Evolutionary conservation across 2,797 vertebrate genomes (phyloP).

Genomic region (Scolopax rusticola): DNA sequence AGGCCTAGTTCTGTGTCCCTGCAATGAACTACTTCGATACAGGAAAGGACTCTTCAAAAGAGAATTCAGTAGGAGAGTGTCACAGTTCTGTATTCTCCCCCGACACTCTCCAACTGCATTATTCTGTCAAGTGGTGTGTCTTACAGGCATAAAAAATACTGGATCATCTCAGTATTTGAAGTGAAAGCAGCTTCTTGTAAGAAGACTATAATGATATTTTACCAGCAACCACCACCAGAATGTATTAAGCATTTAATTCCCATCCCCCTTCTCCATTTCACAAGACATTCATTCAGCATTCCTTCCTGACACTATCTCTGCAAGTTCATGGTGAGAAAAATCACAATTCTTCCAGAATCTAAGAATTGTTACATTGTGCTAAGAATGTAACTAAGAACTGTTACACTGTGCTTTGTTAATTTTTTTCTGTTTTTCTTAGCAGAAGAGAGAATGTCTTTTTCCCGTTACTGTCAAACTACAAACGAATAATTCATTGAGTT

Average conservation of each 20-base stretch:
- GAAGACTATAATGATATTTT: neutral
- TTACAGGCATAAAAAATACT: neutral
- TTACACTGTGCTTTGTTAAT: neutral
- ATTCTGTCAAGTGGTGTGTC: neutral
- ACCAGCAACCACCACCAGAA: neutral
- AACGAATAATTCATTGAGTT: neutral
- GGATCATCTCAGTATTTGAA: neutral
- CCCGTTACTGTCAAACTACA: neutral
- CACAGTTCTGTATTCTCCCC: neutral
- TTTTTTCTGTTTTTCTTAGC: neutral
- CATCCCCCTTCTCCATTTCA: neutral
- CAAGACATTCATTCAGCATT: neutral
- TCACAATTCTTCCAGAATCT: neutral
- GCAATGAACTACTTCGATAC: neutral
- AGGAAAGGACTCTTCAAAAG: neutral
- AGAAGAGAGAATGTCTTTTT: neutral
- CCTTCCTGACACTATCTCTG: neutral
- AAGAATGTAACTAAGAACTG: neutral
- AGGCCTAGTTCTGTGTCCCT: neutral
- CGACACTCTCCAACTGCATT: neutral
- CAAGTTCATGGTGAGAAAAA: neutral
- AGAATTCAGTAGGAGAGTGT: neutral
- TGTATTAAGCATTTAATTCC: neutral
- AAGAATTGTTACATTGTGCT: neutral
- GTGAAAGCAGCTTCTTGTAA: neutral